A percentile compares a stretch with the other conserved stretches of the same genome.
Conservation (phyloP, 2,113 vertebrate genomes). For the Sakesphorus luctuosus region DNA sequence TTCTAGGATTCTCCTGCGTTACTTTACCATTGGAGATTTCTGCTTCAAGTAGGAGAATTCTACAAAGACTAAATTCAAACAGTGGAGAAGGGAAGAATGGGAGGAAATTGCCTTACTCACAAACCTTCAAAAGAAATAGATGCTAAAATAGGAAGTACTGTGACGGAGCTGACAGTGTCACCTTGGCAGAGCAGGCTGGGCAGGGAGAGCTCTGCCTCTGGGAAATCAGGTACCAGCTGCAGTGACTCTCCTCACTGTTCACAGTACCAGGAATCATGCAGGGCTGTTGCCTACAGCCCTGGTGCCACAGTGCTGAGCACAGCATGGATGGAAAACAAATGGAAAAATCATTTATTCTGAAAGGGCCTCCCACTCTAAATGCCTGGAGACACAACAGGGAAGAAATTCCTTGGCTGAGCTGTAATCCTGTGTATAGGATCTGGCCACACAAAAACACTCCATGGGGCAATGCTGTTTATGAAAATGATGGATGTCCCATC, state of each 20-base stretch:
- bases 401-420: conserved; percentile 49
- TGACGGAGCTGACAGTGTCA: neutral
- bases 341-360: conserved; percentile 15
- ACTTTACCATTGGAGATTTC: neutral
- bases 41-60: neutral
- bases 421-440: neutral
- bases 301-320: conserved; percentile 17
- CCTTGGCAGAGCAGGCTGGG: neutral
- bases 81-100: neutral
- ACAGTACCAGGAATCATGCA: neutral
- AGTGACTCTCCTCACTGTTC: neutral
- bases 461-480: neutral
- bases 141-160: rapidly evolving
- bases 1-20: neutral
- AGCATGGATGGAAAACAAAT: conserved; percentile 18
- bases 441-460: conserved; percentile 30
- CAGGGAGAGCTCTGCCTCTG: neutral
- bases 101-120: neutral
- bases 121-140: neutral
- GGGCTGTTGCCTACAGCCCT: neutral
- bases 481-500: conserved; percentile 32
- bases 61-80: neutral
- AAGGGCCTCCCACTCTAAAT: conserved; percentile 45
- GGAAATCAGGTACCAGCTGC: neutral
- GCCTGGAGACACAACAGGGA: conserved; percentile 9